Evolutionary conservation across 2,797 vertebrate species (phyloP), one percentile per base, ranked within the genome.

Genomic region (Enteromius fasciolatus): DNA sequence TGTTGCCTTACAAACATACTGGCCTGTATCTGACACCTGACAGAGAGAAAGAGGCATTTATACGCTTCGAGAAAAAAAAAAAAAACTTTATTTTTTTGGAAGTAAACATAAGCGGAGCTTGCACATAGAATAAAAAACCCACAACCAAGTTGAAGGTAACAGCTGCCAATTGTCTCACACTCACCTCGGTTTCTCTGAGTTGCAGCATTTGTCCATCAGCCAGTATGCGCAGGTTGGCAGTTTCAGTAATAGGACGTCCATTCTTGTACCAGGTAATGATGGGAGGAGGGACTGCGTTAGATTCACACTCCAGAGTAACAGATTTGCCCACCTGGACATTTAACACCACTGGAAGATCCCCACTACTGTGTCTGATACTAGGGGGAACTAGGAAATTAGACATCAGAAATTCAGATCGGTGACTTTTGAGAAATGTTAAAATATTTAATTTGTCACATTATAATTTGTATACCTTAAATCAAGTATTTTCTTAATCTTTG

Each of bases 191-290:
- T 87, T 88, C 90, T 89, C 90, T 94, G 82, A 99, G 95, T 66
- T 91, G 83, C 31, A 99, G 91, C 15, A 87, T 95, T 75, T 96
- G 96, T 78, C 96, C 96, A 0, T 91, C 93, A 5, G 94, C 92
- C 83, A 95, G 84, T 78, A 97, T 69, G 61, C 81, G 92, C 82
- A 96, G 1, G 3, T 93, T 95, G 76, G 92, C 84, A 0, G 96
- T 95, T 54, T 96, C 95, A 0, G 92, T 87, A 78, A 99, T 83
- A 72, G 88, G 52, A 76, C 89, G 92, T 75, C 96, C 93, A 18
- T 98, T 98, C 93, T 97, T 99, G 91, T 97, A 98, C 98, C 98
- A 99, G 85, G 94, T 95, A 93, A 98, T 88, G 85, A 95, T 91
- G 0, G 97, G 97, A 68, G 97, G 95, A 5, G 98, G 98, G 10